Percentiles rank a stretch among this genome's conserved stretches.
Evolutionary conservation across 2,888 invertebrate species (phyloP).

Genomic region (Amiota communis): DNA sequence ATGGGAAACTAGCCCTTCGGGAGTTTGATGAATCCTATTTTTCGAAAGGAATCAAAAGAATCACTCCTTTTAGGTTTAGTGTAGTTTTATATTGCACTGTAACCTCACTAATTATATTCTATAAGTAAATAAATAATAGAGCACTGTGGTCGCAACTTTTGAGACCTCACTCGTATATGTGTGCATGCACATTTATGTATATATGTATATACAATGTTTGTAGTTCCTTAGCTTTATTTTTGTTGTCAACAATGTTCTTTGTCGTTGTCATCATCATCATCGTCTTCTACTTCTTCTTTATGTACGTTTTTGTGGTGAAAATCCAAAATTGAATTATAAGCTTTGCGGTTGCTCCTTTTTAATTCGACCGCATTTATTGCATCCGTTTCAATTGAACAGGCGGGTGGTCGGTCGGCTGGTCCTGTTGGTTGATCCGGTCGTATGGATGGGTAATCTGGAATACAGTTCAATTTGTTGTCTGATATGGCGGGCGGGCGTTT

Average conservation of each 20-base stretch:
- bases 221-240: background rate
- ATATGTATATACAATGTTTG: background rate
- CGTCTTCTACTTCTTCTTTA: too few relatives aligned
- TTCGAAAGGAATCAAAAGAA: too few relatives aligned
- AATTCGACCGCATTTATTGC: slow-evolving; percentile 27
- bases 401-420: background rate
- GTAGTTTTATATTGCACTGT: too few relatives aligned
- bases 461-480: background rate
- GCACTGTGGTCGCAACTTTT: too few relatives aligned
- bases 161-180: too few relatives aligned
- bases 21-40: too few relatives aligned
- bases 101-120: too few relatives aligned
- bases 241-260: slow-evolving; percentile 4
- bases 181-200: too few relatives aligned
- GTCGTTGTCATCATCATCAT: too few relatives aligned
- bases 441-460: background rate
- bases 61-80: too few relatives aligned
- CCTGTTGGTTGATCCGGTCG: background rate
- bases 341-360: slow-evolving; percentile 34
- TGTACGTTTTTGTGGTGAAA: slow-evolving; percentile 23
- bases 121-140: too few relatives aligned
- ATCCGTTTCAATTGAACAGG: slow-evolving; percentile 9
- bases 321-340: slow-evolving; percentile 59
- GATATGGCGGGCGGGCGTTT: background rate
- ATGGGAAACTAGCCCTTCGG: too few relatives aligned